Conservation (phyloP, 2,888 invertebrate genomes). For the Diploptera punctata region DNA sequence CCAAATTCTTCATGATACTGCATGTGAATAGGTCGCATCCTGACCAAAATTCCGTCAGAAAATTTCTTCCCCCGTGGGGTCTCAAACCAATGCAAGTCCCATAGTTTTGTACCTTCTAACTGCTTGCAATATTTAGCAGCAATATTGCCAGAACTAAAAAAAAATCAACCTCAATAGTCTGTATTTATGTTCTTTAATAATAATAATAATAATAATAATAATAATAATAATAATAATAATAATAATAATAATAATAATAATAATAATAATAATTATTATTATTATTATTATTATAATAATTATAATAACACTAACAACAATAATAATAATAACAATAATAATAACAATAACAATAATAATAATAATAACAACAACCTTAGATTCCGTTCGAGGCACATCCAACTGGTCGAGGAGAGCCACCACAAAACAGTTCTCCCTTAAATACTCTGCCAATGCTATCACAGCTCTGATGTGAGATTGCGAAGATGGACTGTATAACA, state of each 20-base stretch:
- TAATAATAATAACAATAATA: not conserved
- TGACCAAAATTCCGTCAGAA: too few species aligned
- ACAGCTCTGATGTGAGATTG: constrained; percentile 51
- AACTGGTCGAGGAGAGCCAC: constrained; percentile 52
- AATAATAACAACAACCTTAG: constrained; percentile 48
- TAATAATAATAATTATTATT: not conserved
- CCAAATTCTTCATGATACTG: too few species aligned
- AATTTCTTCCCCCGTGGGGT: too few species aligned
- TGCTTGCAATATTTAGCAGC: too few species aligned
- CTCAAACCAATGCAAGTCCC: too few species aligned
- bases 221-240: not conserved
- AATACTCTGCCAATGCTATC: constrained; percentile 50
- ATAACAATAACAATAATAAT: not conserved
- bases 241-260: not conserved
- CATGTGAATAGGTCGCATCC: too few species aligned
- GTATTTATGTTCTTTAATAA: not conserved
- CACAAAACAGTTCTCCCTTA: constrained; percentile 50
- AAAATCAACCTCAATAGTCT: too few species aligned
- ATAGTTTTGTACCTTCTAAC: too few species aligned
- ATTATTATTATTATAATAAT: not conserved
- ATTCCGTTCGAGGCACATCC: constrained; percentile 49
- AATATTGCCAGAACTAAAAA: too few species aligned
- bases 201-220: not conserved
- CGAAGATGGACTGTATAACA: constrained; percentile 52
- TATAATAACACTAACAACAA: not conserved